Conservation (phyloP, 2,888 invertebrate species). For the Brachyptera putata region DNA sequence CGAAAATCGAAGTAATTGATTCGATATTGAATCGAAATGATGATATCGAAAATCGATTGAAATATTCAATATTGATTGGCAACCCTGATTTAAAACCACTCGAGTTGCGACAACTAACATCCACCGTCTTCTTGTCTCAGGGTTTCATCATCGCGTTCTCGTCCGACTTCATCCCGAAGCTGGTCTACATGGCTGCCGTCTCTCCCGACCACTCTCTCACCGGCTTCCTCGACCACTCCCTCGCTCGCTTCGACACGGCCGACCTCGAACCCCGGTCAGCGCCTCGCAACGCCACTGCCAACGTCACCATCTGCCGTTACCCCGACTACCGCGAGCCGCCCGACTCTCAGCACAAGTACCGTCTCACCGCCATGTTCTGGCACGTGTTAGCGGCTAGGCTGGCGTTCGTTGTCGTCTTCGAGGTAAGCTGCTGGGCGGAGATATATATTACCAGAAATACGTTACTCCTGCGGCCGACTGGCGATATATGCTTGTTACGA, state of each 20-base stretch:
- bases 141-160: slow-evolving; percentile 97
- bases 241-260: slow-evolving; percentile 66
- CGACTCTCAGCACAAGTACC: slow-evolving; percentile 54
- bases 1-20: too few relatives aligned
- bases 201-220: slow-evolving; percentile 58
- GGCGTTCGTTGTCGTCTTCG: slow-evolving; percentile 89
- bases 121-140: slow-evolving; percentile 51
- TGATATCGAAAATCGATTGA: too few relatives aligned
- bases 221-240: slow-evolving; percentile 74
- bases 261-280: slow-evolving; percentile 53
- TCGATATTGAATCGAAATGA: too few relatives aligned
- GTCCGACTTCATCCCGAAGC: slow-evolving; percentile 88
- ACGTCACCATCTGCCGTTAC: slow-evolving; percentile 64
- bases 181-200: slow-evolving; percentile 67
- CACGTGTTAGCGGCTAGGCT: slow-evolving; percentile 84
- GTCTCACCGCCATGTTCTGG: slow-evolving; percentile 77
- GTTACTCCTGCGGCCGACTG: too few relatives aligned
- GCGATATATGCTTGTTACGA: too few relatives aligned
- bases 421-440: slow-evolving; percentile 55
- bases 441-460: too few relatives aligned
- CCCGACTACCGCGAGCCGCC: slow-evolving; percentile 79
- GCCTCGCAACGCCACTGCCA: slow-evolving; percentile 45
- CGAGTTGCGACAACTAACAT: too few relatives aligned
- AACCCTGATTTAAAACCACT: too few relatives aligned
- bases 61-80: too few relatives aligned